phyloP scores from a whole-genome alignment of 2,113 vertebrate genomes.

The Dunckerocampus dactyliophorus region DNA sequence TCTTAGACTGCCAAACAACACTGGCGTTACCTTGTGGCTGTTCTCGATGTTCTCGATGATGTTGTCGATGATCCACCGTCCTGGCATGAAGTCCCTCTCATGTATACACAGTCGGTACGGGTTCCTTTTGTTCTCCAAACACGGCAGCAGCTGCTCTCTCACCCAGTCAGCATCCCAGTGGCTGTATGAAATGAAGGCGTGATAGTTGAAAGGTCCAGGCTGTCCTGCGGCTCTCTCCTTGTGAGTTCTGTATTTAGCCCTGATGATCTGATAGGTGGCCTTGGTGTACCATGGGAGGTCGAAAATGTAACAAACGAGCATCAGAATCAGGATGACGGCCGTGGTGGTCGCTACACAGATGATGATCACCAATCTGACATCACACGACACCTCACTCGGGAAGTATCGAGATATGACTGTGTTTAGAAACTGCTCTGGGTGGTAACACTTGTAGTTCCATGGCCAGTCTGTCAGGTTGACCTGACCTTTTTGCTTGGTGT shows the following conservation, averaged over 20 bases:
- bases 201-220: constrained; percentile 56
- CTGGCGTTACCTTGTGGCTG: constrained; percentile 72
- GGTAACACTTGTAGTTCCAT: constrained; percentile 76
- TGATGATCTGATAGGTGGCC: constrained; percentile 73
- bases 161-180: constrained; percentile 80
- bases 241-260: constrained; percentile 71
- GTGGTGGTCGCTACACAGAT: constrained; percentile 71
- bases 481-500: constrained; percentile 49
- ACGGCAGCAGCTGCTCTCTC: constrained; percentile 69
- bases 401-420: constrained; percentile 66
- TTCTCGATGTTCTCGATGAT: constrained; percentile 85
- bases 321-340: constrained; percentile 43
- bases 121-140: constrained; percentile 70
- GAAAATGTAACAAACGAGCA: constrained; percentile 75
- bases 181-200: constrained; percentile 86
- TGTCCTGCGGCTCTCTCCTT: constrained; percentile 45
- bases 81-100: constrained; percentile 82
- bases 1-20: background rate
- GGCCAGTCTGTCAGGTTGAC: constrained; percentile 78
- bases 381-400: constrained; percentile 67
- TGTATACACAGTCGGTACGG: constrained; percentile 81
- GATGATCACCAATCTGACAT: constrained; percentile 72
- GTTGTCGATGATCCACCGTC: constrained; percentile 85
- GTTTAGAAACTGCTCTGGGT: constrained; percentile 72
- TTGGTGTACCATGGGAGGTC: constrained; percentile 78